Percentiles rank a stretch among this genome's conserved stretches.
Evolutionary conservation across 1,140 invertebrate genomes (phyloP).

Genomic region (Ctenoplectra terminalis): DNA sequence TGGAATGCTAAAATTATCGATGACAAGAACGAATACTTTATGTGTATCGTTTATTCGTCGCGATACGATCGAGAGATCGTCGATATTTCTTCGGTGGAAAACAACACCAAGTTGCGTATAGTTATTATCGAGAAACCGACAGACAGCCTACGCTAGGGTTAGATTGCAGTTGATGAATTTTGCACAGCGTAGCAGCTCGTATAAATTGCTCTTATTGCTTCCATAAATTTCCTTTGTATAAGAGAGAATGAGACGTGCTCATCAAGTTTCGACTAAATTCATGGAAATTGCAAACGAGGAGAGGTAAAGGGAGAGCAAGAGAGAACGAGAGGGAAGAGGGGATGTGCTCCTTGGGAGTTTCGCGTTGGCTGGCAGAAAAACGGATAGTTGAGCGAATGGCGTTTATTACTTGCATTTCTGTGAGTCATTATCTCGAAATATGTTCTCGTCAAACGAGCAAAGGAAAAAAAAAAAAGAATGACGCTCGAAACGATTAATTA

Average conservation of each 20-base stretch:
- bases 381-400: conserved; percentile 39
- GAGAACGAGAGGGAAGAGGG: not conserved
- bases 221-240: conserved; percentile 55
- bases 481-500: conserved; percentile 31
- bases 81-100: not conserved
- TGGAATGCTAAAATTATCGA: not conserved
- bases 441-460: conserved; percentile 27
- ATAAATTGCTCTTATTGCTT: conserved; percentile 55
- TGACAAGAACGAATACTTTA: not conserved
- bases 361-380: conserved; percentile 42
- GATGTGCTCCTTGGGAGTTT: conserved; percentile 24
- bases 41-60: not conserved
- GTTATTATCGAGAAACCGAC: not conserved
- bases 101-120: not conserved
- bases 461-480: not conserved
- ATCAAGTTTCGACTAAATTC: conserved; percentile 55
- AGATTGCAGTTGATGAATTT: conserved; percentile 46
- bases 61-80: too few species aligned
- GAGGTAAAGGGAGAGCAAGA: not conserved
- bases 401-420: conserved; percentile 55
- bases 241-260: conserved; percentile 47
- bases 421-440: conserved; percentile 49
- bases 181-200: conserved; percentile 22
- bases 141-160: not conserved
- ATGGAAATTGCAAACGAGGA: conserved; percentile 43